Base-by-base conservation (phyloP, 2,888 invertebrate species). In the Melanostoma mellinum region DNA sequence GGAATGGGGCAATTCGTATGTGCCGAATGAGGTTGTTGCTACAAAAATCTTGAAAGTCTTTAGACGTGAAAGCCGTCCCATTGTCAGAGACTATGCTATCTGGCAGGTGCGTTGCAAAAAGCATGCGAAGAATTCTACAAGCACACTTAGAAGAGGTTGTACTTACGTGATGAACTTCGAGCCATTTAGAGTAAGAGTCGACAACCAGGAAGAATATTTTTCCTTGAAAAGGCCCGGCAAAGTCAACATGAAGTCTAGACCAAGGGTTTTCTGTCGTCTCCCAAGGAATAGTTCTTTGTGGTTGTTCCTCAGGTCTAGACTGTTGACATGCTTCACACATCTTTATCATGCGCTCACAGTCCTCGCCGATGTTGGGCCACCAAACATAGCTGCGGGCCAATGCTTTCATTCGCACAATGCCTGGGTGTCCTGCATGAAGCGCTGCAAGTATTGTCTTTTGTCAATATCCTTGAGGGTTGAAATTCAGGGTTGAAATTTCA, bases 281-380 rank as follows among this genome's bases (percentile, higher is more conserved):
- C 56, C 3, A 74, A 20, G 30, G 69, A 60, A 30, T 74, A 80
- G 6, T 55, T n/a, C 6, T 48, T 81, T 10, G 38, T 38, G 38
- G 4, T 38, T 38, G 92, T 56, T 85, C 65, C 52, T 60, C 32
- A 33, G 48, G 48, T 9, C 48, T 10, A 48, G 20, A 48, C 9
- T 48, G 8, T 38, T 38, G 38, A 6, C 38, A 38, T 4, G 38
- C 38, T 38, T 38, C 38, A 20, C 20, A 20, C 20, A 20, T 20
- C 20, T 20, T 20, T 20, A 20, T 1, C 20, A 20, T 20, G 20
- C 20, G 20, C 20, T 20, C 6, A 76, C 20, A 20, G 33, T 68
- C 74, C 71, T 53, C 77, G 80, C 2, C 76, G 60, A 36, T 61
- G 71, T 20, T 68, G 20, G 20, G 20, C 20, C 20, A 20, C 20